Percentiles rank a stretch among this genome's conserved stretches.
Evolutionary conservation across 2,797 vertebrate genomes (phyloP).

Genomic region (Uromys caudimaculatus): DNA sequence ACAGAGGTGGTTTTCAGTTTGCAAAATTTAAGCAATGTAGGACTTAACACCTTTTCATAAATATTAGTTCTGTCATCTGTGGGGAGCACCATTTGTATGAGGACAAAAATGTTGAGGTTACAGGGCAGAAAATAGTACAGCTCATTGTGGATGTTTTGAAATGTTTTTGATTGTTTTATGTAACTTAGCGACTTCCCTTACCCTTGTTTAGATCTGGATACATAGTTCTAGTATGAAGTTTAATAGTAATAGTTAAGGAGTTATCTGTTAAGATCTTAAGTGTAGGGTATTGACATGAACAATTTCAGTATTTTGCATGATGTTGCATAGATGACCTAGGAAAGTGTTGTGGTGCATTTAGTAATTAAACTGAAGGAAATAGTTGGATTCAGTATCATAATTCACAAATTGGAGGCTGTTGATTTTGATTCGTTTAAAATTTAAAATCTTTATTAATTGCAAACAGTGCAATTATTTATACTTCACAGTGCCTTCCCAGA

Average conservation of each 20-base stretch:
- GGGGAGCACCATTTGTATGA: slow-evolving; percentile 83
- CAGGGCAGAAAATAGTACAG: slow-evolving; percentile 85
- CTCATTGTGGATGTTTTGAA: slow-evolving; percentile 85
- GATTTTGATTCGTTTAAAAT: slow-evolving; percentile 93
- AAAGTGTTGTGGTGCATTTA: slow-evolving; percentile 86
- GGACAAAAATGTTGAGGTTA: slow-evolving; percentile 78
- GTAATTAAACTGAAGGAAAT: slow-evolving; percentile 86
- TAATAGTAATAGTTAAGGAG: slow-evolving; percentile 84
- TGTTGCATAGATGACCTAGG: slow-evolving; percentile 86
- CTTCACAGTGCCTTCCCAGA: slow-evolving; percentile 99
- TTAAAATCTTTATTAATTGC: slow-evolving; percentile 98
- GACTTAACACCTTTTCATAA: slow-evolving; percentile 84
- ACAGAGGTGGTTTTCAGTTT: slow-evolving; percentile 86
- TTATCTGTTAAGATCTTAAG: slow-evolving; percentile 83
- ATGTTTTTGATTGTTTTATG: slow-evolving; percentile 88
- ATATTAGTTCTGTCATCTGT: slow-evolving; percentile 81
- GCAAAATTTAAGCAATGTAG: slow-evolving; percentile 83
- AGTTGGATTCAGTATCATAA: slow-evolving; percentile 88
- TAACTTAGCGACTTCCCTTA: slow-evolving; percentile 85
- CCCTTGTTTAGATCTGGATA: slow-evolving; percentile 81
- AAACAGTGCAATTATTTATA: slow-evolving; percentile 98
- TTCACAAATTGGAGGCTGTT: slow-evolving; percentile 94
- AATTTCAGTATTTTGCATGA: slow-evolving; percentile 89
- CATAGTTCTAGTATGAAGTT: slow-evolving; percentile 83
- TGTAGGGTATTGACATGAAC: slow-evolving; percentile 86